Evolutionary conservation across 2,797 vertebrate genomes (phyloP).

Genomic region (Podarcis siculus): DNA sequence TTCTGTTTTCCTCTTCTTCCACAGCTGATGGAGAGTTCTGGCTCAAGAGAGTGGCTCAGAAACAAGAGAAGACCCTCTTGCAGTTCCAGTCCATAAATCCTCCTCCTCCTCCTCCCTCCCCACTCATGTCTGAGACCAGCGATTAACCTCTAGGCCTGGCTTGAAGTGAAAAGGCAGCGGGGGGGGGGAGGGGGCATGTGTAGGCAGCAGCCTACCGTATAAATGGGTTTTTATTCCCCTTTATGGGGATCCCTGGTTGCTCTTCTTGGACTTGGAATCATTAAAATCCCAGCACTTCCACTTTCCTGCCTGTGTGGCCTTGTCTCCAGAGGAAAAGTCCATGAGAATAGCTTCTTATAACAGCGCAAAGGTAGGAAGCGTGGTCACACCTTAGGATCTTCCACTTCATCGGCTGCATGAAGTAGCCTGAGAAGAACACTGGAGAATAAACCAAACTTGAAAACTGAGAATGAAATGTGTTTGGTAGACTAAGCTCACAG

Average conservation of each 20-base stretch:
- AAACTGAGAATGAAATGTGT: neutral
- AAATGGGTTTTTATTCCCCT: neutral
- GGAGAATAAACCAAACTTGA: too few relatives aligned
- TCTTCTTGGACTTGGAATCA: neutral
- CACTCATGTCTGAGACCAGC: neutral
- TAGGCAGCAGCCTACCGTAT: neutral
- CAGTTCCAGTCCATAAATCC: neutral
- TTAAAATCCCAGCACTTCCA: constrained; percentile 1
- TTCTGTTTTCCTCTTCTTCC: too few relatives aligned
- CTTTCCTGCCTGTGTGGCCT: neutral
- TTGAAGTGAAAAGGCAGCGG: neutral
- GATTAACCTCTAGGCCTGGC: neutral
- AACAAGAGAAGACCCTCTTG: neutral
- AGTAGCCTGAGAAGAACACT: neutral
- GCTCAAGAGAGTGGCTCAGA: neutral
- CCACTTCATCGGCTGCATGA: neutral
- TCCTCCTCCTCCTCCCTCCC: neutral
- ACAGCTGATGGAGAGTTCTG: neutral
- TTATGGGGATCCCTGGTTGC: neutral
- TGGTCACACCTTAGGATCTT: neutral
- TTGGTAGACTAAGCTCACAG: neutral
- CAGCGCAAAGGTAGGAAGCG: neutral
- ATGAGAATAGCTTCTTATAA: neutral
- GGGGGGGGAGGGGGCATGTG: too few relatives aligned
- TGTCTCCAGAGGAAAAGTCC: neutral